phyloP scores from a whole-genome alignment of 2,888 invertebrate species.

The Philereme vetulata region DNA sequence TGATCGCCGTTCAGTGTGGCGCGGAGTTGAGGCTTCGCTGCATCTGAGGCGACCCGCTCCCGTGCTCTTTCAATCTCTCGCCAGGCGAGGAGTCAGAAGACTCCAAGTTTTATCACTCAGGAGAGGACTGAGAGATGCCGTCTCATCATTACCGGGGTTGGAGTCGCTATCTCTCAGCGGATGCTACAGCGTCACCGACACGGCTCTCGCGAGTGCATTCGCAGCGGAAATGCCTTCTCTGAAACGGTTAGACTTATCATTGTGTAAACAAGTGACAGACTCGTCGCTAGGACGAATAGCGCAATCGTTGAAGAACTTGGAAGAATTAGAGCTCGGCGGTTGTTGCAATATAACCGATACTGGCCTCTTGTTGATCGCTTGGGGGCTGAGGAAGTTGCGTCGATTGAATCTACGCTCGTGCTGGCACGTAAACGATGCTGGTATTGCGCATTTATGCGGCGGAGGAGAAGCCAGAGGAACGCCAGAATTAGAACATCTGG shows the following conservation, averaged over 20 bases:
- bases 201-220: conserved; percentile 92
- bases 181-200: conserved; percentile 96
- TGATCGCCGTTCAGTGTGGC: conserved; percentile 96
- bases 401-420: conserved; percentile 95
- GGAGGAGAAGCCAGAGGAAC: conserved; percentile 91
- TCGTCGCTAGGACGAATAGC: conserved; percentile 93
- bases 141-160: conserved; percentile 92
- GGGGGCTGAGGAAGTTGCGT: conserved; percentile 93
- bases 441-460: conserved; percentile 93
- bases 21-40: conserved; percentile 95
- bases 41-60: conserved; percentile 93
- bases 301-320: conserved; percentile 92
- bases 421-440: conserved; percentile 95
- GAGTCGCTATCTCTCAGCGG: conserved; percentile 95
- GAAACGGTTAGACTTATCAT: conserved; percentile 92
- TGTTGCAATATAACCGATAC: conserved; percentile 96
- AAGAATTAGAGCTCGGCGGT: conserved; percentile 94
- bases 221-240: conserved; percentile 89
- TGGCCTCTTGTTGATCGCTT: conserved; percentile 92
- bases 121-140: conserved; percentile 92
- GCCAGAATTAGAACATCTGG: conserved; percentile 91
- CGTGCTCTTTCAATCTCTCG: conserved; percentile 93
- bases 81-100: conserved; percentile 93
- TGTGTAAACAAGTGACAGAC: conserved; percentile 98
- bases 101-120: conserved; percentile 95